Base-by-base conservation (phyloP, 2,113 vertebrate genomes). In the Malaclemys terrapin region DNA sequence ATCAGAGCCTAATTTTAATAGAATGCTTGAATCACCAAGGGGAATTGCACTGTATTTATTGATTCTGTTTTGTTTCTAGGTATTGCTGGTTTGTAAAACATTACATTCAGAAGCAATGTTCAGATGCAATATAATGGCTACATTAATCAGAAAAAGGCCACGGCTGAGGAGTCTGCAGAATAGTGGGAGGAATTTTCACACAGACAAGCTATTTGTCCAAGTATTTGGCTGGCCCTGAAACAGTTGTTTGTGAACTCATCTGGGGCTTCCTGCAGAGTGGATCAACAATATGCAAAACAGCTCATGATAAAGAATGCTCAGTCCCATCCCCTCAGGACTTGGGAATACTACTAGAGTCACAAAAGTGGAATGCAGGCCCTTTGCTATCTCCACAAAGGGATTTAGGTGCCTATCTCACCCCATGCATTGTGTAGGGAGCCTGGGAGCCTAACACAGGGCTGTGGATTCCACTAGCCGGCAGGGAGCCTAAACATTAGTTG, bases 11-110 rank as follows among this genome's bases (percentile, higher is more conserved):
- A 96, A 97, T 95, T 94, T 96, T 95, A 95, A 92, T 91, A 94
- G 95, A 97, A 91, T 87, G 92, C 76, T 95, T 94, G 94, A 92
- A 94, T 95, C 0, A 80, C 95, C 84, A 5, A 69, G 89, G 92
- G 93, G 95, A 93, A 95, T 94, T 95, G 94, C 86, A 90, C 91
- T 95, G 94, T 95, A 97, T 94, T 96, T 97, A 97, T 97, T 97
- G 96, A 97, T 97, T 97, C 96, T 95, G 92, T 95, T 95, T 96
- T 95, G 88, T 96, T 95, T 91, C 54, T 89, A 94, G 88, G 47
- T 87, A 96, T 96, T 92, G 91, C 93, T 84, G 95, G 82, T 95
- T 92, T 95, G 96, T 94, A 93, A 95, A 96, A 89, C 84, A 85
- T 95, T 87, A 86, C 92, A 87, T 94, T 96, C 89, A 82, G 96